phyloP scores from a whole-genome alignment of 2,113 vertebrate species.

The Fulmarus glacialis region DNA sequence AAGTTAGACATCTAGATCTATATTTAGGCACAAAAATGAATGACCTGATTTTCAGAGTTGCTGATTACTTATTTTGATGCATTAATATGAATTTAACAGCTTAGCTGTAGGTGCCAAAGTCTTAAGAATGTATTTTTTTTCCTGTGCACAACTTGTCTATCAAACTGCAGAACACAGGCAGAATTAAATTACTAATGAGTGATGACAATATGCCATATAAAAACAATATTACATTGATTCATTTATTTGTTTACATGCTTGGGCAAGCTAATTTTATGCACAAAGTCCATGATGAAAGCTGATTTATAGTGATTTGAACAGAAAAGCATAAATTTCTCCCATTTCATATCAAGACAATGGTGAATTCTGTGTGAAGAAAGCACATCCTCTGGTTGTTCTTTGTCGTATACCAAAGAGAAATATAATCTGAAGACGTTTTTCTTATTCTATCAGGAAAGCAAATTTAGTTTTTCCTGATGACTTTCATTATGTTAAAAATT shows the following conservation, averaged over 20 bases:
- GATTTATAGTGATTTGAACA: conserved; percentile 16
- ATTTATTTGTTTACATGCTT: conserved; percentile 45
- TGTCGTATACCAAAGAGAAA: background rate
- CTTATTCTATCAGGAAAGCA: background rate
- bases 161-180: conserved; percentile 20
- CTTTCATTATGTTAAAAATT: conserved; percentile 19
- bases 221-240: conserved; percentile 37
- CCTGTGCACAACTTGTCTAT: conserved; percentile 30
- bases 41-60: conserved; percentile 51
- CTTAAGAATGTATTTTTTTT: background rate
- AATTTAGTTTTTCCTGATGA: background rate
- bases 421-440: background rate
- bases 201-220: conserved; percentile 20
- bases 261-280: conserved; percentile 16
- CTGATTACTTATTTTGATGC: conserved; percentile 51
- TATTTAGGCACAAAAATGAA: conserved; percentile 55
- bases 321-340: background rate
- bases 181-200: conserved; percentile 47
- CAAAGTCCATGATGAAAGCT: background rate
- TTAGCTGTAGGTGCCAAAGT: conserved; percentile 56
- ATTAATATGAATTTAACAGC: conserved; percentile 54
- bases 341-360: background rate
- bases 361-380: conserved; percentile 17
- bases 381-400: background rate
- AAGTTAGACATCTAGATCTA: conserved; percentile 62